A percentile compares a stretch with the other conserved stretches of the same genome.
Conservation (phyloP, 2,113 vertebrate genomes). For the Trematocara zebra region DNA sequence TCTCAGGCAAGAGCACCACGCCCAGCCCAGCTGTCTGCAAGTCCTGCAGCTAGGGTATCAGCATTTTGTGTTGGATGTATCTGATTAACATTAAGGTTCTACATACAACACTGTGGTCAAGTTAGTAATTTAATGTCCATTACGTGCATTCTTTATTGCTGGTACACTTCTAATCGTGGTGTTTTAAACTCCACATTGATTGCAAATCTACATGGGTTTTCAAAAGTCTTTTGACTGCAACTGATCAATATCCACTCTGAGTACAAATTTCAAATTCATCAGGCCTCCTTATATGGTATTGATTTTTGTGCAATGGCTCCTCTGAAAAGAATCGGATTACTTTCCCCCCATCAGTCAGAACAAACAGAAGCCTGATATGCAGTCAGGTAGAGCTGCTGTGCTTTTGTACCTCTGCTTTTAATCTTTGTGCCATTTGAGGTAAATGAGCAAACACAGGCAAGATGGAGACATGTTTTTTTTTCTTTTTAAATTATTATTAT, state of each 20-base stretch:
- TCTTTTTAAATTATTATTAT: not conserved
- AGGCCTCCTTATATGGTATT: constrained; percentile 69
- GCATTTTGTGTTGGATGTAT: not conserved
- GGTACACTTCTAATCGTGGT: not conserved
- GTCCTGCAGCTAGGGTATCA: not conserved
- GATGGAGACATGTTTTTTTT: not conserved
- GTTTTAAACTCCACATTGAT: constrained; percentile 41
- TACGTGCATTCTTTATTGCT: not conserved
- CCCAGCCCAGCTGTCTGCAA: not conserved
- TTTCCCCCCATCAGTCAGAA: constrained; percentile 32
- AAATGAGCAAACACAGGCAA: not conserved
- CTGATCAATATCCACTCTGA: constrained; percentile 70
- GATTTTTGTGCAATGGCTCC: constrained; percentile 64
- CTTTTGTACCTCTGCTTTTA: not conserved
- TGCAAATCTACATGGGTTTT: constrained; percentile 44
- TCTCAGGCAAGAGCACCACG: constrained; percentile 1
- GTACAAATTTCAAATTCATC: constrained; percentile 74
- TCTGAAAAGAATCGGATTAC: constrained; percentile 62
- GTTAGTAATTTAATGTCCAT: not conserved
- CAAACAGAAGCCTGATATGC: constrained; percentile 26
- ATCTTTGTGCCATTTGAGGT: not conserved
- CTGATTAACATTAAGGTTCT: not conserved
- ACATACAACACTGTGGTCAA: not conserved
- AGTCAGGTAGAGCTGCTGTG: not conserved
- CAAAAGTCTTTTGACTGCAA: constrained; percentile 51